Evolutionary conservation across 2,113 vertebrate species (phyloP), one percentile per base, ranked within the genome.

Genomic region (Ovibos moschatus): DNA sequence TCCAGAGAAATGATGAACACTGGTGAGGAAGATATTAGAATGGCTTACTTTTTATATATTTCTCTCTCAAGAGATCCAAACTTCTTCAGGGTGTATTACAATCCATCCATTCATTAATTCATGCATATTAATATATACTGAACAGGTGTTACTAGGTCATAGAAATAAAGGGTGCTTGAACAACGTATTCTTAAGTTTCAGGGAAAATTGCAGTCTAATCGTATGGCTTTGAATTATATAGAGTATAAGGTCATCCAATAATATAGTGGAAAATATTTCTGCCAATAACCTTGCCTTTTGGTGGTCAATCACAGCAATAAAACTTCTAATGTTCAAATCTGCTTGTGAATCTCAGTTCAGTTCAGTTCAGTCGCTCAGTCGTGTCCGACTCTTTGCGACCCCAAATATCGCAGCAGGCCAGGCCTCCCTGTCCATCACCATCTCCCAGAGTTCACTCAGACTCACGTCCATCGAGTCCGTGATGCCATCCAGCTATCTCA

Each of bases 401-500:
- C 57, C 23, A 4, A 4, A 25, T 12, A 58, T 58, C 0, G 4
- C 10, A 58, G 25, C 57, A 57, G 1, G 23, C 55, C 55, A 27
- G 57, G 10, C 57, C 23, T 27, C 25, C 25, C 57, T 58, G 57
- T 27, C 10, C 57, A 58, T 1, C 10, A 12, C 4, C 57, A 58
- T 27, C 23, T 58, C 57, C 4, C 0, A 0, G 57, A 58, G 57
- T 27, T 58, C 57, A 58, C 57, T 58, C 57, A 58, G 23, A 58
- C 57, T 58, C 23, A 58, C 2, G 10, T 11, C 9, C 57, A 27
- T 58, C 2, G 57, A 58, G 57, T 25, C 10, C 0, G 1, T 25
- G 57, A 58, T 58, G 0, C 23, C 57, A 58, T 27, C 23, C 57
- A 58, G 9, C 23, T 23, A 58, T 58, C 23, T 58, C 23, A 25